Evolutionary conservation across 2,888 invertebrate genomes (phyloP).

Genomic region (Muschampia plurimacula): DNA sequence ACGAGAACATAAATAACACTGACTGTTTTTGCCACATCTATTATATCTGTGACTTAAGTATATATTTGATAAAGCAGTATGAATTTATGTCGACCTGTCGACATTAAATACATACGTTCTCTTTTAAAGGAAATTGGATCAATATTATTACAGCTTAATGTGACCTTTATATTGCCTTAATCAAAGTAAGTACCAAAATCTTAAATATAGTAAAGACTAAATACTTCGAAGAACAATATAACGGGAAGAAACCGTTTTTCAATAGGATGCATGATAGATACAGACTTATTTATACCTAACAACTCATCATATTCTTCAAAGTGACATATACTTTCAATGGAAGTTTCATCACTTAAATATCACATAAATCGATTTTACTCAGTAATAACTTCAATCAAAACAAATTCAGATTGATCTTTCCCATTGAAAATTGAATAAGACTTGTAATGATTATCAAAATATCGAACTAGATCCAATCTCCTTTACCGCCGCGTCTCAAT

Average conservation of each 20-base stretch:
- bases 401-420: not conserved
- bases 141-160: not conserved
- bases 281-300: not conserved
- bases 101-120: constrained; percentile 15
- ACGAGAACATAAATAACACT: constrained; percentile 38
- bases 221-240: not conserved
- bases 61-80: constrained; percentile 9
- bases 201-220: not conserved
- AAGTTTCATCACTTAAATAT: not conserved
- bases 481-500: not conserved
- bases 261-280: not conserved
- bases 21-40: constrained; percentile 29
- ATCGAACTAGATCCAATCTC: not conserved
- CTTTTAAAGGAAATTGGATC: constrained; percentile 26
- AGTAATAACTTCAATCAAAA: not conserved
- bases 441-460: no score
- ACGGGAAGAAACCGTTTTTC: not conserved
- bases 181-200: constrained; percentile 10
- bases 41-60: constrained; percentile 32
- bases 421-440: not conserved
- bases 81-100: constrained; percentile 10
- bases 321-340: not conserved
- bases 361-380: not conserved
- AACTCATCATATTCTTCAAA: not conserved
- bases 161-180: constrained; percentile 8